A percentile compares a stretch with the other conserved stretches of the same genome.
These are phyloP conservation scores for Cygnus olor DNA, from an alignment of 2,797 vertebrate species.

Conservation along the genomic window DNA sequence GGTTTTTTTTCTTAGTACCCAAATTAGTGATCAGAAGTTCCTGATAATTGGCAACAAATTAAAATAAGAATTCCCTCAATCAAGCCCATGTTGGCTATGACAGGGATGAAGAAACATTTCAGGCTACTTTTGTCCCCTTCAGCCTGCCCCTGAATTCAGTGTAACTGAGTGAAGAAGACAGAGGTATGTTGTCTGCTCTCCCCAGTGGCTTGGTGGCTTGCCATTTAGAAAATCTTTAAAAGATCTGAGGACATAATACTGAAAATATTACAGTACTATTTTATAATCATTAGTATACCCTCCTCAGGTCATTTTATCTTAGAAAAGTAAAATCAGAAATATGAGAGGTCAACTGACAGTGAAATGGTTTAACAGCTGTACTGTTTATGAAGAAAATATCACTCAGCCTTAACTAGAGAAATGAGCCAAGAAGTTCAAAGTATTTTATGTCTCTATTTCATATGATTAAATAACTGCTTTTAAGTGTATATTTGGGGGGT, in stretches of 20 bases:
- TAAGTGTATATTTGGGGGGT: not conserved
- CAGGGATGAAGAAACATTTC: not conserved
- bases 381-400: not conserved
- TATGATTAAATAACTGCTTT: not conserved
- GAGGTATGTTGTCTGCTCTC: not conserved
- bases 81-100: too few species aligned
- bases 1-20: fast-evolving
- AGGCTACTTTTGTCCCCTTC: not conserved
- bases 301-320: not conserved
- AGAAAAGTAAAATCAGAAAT: not conserved
- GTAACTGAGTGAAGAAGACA: not conserved
- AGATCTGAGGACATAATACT: not conserved
- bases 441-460: not conserved
- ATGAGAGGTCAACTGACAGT: not conserved
- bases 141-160: too few species aligned
- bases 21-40: not conserved
- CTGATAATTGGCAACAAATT: not conserved
- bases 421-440: not conserved
- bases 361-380: not conserved
- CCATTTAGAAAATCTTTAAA: not conserved
- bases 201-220: not conserved
- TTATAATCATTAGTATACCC: not conserved
- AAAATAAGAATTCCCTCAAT: too few species aligned
- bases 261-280: not conserved
- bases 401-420: not conserved